Evolutionary conservation across 2,113 vertebrate genomes (phyloP).

Genomic region (Noctilio leporinus): DNA sequence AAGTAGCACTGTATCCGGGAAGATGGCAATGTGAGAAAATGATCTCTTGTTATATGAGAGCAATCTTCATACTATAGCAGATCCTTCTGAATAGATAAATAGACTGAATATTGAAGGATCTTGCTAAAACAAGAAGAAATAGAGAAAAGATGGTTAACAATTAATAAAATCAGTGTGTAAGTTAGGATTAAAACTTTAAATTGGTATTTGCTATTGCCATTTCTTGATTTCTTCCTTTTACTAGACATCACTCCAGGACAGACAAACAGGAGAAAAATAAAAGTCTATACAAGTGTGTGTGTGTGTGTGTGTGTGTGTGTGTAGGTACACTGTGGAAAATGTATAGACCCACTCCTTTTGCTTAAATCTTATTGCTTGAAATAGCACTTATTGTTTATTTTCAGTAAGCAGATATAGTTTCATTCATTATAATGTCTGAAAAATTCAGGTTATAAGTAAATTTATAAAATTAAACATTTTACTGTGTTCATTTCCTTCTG

Average conservation of each 20-base stretch:
- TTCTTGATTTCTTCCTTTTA: not conserved
- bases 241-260: not conserved
- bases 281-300: not conserved
- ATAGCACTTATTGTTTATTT: too few species aligned
- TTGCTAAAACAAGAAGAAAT: not conserved
- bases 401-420: not conserved
- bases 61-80: not conserved
- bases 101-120: not conserved
- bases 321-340: not conserved
- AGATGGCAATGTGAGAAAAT: not conserved
- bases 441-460: not conserved
- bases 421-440: not conserved
- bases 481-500: not conserved
- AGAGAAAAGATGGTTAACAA: not conserved
- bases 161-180: not conserved
- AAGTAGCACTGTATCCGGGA: not conserved
- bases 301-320: not conserved
- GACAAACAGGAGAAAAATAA: not conserved
- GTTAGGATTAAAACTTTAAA: not conserved
- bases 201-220: not conserved
- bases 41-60: not conserved
- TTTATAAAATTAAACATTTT: not conserved
- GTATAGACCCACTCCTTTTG: not conserved
- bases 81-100: not conserved
- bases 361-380: not conserved